Evolutionary conservation across 1,140 invertebrate genomes (phyloP), one percentile per base, ranked within the genome.

Genomic region (Himalopsyche phryganea): DNA sequence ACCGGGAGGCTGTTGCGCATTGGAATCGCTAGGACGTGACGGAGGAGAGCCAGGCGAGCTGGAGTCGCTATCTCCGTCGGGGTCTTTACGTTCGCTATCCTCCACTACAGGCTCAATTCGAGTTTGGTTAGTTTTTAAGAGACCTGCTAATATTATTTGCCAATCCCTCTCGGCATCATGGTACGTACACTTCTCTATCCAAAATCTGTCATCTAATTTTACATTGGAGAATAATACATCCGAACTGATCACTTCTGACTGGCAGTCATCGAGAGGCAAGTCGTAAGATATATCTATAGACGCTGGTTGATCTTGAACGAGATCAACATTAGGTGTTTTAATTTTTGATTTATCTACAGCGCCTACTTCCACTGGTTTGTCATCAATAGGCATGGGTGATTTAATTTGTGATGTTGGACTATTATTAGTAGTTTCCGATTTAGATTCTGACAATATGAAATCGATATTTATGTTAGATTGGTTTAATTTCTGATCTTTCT

Each of bases 151-250:
- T 69, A 67, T 71, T 49, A 70, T 68, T 68, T 73, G 79, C 72
- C 72, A 85, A 68, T 78, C 67, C 59, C 80, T 78, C 69, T 86
- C 85, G 4, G 84, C 84, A 54, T 84, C 80, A 61, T 85, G 78
- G 63, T 86, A 86, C 7, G 74, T 50, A 62, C 72, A 69, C 67
- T 84, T 86, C 11, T 82, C 76, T 0, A 71, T 63, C 84, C 85
- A 87, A 67, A 85, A 83, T 9, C 77, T 72, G 59, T 69, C 65
- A 58, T 87, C 84, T 1, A 72, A 68, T 36, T 66, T 65, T 48
- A 81, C 65, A 71, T 80, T 80, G 36, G 35, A 19, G 32, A 41
- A 17, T 38, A 56, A 35, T 10, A 42, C 32, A 11, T 47, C 54
- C 46, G 19, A 33, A 32, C 44, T 42, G 17, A 11, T 20, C 7